Conservation (phyloP, 2,113 vertebrate genomes). For the Vidua chalybeata region DNA sequence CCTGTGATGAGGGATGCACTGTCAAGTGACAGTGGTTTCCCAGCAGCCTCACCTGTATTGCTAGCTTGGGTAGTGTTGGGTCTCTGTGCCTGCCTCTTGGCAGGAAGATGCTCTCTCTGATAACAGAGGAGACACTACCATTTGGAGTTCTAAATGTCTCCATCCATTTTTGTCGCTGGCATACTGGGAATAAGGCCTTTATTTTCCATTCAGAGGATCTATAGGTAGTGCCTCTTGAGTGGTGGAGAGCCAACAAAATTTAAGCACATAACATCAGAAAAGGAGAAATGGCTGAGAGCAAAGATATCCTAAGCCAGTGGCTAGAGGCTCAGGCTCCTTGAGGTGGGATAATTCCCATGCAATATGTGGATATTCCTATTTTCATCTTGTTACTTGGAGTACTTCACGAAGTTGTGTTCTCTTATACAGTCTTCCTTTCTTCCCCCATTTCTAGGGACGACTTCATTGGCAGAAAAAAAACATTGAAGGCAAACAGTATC, state of each 20-base stretch:
- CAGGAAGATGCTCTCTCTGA: neutral
- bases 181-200: neutral
- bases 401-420: fast-evolving
- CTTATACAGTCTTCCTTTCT: neutral
- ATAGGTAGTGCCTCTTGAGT: neutral
- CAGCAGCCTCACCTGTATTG: neutral
- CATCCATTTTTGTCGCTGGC: neutral
- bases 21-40: neutral
- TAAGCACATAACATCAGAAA: neutral
- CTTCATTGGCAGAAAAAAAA: slow-evolving; percentile 76
- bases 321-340: neutral
- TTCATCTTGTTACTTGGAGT: neutral
- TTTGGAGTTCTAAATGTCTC: neutral
- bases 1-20: neutral
- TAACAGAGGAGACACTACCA: neutral
- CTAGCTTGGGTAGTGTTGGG: neutral
- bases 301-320: neutral
- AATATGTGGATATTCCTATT: neutral
- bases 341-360: neutral
- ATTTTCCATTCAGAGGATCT: neutral
- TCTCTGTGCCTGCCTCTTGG: neutral
- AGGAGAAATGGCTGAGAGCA: neutral
- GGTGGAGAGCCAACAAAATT: neutral
- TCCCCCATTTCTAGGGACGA: slow-evolving; percentile 67
- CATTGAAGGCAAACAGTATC: slow-evolving; percentile 80